Percentiles rank a stretch among this genome's conserved stretches.
These are phyloP conservation scores for Clarias platycephalus DNA, from an alignment of 2,797 vertebrate genomes.

Conservation along the genomic window DNA sequence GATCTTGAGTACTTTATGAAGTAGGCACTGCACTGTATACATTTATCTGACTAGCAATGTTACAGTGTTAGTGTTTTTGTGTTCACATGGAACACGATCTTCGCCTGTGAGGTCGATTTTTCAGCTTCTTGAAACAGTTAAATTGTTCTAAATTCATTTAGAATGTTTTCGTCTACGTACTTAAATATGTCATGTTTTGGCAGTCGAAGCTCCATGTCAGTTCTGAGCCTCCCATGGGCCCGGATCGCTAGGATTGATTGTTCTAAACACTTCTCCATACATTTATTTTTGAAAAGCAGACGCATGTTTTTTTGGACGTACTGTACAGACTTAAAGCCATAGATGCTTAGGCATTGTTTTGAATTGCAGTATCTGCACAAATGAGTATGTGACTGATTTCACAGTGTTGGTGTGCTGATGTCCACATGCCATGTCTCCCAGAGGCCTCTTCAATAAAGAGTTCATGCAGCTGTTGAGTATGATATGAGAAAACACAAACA, in stretches of 20 bases:
- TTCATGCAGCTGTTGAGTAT: constrained; percentile 58
- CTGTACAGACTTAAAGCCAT: neutral
- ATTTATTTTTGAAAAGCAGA: neutral
- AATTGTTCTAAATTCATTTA: constrained; percentile 21
- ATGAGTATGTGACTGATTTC: constrained; percentile 21
- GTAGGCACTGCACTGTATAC: neutral
- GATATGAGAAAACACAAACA: constrained; percentile 50
- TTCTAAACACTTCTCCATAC: neutral
- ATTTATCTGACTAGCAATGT: neutral
- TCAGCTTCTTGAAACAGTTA: neutral
- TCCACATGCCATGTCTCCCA: constrained; percentile 45
- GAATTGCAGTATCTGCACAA: neutral
- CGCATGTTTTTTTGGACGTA: neutral
- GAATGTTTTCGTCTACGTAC: constrained; percentile 39
- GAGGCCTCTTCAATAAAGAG: constrained; percentile 49
- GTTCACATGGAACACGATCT: neutral
- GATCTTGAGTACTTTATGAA: neutral
- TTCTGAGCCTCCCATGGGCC: constrained; percentile 52
- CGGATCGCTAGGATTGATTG: neutral
- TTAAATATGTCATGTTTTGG: constrained; percentile 46
- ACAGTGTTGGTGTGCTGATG: constrained; percentile 22
- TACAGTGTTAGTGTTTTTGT: neutral
- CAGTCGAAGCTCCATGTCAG: constrained; percentile 48
- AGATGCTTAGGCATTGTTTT: neutral
- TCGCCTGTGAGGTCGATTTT: neutral